These are phyloP conservation scores for Epirrhoe tristata DNA, from an alignment of 2,888 invertebrate species.

Conservation along the genomic window DNA sequence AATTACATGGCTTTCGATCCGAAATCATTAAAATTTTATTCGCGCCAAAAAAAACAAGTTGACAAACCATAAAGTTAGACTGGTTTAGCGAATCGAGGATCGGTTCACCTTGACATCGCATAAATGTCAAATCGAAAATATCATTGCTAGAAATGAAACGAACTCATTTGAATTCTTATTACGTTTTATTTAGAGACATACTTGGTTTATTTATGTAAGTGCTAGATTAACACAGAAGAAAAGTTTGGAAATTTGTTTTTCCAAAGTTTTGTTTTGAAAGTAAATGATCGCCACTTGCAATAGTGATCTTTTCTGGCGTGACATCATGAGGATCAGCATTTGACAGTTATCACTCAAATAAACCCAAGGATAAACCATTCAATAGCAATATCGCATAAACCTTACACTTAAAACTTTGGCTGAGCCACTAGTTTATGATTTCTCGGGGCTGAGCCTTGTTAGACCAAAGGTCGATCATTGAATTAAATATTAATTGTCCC, in stretches of 20 bases:
- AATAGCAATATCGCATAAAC: too few relatives aligned
- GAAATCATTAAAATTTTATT: constrained; percentile 31
- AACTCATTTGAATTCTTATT: constrained; percentile 34
- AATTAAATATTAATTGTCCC: too few relatives aligned
- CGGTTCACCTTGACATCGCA: constrained; percentile 64
- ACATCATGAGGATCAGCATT: constrained; percentile 50
- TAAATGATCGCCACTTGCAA: constrained; percentile 10
- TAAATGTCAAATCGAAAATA: constrained; percentile 55
- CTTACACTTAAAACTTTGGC: too few relatives aligned
- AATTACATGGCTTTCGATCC: neutral
- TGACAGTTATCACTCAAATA: neutral
- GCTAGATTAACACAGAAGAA: neutral
- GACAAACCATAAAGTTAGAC: constrained; percentile 47
- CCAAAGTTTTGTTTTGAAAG: constrained; percentile 32
- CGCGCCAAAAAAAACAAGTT: constrained; percentile 35
- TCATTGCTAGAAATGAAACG: constrained; percentile 37
- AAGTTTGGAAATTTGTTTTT: too few relatives aligned
- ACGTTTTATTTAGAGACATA: constrained; percentile 16
- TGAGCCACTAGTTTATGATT: too few relatives aligned
- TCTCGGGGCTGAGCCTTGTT: too few relatives aligned
- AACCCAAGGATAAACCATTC: too few relatives aligned
- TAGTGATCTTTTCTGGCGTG: constrained; percentile 29
- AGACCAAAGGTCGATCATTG: too few relatives aligned
- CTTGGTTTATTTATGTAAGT: neutral
- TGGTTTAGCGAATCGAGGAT: constrained; percentile 58